These are phyloP conservation scores for Phanerotoma sp. DNA, from an alignment of 2,888 invertebrate species.

Conservation along the genomic window DNA sequence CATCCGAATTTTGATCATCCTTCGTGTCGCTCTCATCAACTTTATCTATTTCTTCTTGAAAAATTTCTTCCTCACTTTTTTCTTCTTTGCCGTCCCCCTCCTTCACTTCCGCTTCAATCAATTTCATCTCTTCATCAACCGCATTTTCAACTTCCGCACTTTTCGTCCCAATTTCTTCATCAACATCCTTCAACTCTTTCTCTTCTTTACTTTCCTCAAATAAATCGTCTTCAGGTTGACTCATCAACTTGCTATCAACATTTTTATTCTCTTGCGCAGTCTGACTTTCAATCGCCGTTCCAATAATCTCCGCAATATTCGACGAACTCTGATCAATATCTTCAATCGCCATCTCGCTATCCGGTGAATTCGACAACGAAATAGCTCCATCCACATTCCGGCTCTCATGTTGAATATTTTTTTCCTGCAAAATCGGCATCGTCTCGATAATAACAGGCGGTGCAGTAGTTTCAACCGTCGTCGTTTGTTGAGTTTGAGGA, in stretches of 20 bases:
- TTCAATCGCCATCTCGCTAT: slow-evolving; percentile 61
- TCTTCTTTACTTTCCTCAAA: not conserved
- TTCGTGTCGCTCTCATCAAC: slow-evolving; percentile 33
- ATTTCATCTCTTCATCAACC: slow-evolving; percentile 19
- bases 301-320: slow-evolving; percentile 61
- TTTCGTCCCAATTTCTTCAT: slow-evolving; percentile 10
- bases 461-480: slow-evolving; percentile 21
- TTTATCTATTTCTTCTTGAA: too few relatives aligned
- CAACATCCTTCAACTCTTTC: not conserved
- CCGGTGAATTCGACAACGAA: slow-evolving; percentile 57
- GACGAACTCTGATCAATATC: slow-evolving; percentile 62
- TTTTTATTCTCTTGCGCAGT: slow-evolving; percentile 19
- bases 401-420: slow-evolving; percentile 47
- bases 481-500: slow-evolving; percentile 38
- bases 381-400: slow-evolving; percentile 58
- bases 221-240: not conserved
- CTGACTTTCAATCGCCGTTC: slow-evolving; percentile 44
- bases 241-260: not conserved
- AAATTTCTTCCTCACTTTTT: slow-evolving; percentile 30
- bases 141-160: slow-evolving; percentile 12
- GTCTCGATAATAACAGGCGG: slow-evolving; percentile 35
- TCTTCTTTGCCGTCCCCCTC: slow-evolving; percentile 27
- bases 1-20: slow-evolving; percentile 21
- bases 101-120: too few relatives aligned
- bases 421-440: slow-evolving; percentile 29